A percentile compares a stretch with the other conserved stretches of the same genome.
These are phyloP conservation scores for Tringa solitaria DNA, from an alignment of 2,113 vertebrate genomes.

Conservation along the genomic window DNA sequence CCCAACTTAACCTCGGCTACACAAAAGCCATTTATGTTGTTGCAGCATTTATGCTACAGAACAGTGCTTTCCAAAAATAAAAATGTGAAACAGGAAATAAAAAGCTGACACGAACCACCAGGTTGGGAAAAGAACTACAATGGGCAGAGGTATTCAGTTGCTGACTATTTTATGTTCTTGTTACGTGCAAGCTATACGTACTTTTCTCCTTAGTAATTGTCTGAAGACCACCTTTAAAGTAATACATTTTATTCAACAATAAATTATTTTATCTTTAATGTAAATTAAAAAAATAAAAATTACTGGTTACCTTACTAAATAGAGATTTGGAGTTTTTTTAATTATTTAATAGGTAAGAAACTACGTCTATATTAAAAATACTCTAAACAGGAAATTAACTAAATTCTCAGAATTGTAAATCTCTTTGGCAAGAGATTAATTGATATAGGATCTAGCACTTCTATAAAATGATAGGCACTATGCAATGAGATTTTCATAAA, in stretches of 20 bases:
- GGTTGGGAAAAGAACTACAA: background rate
- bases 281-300: background rate
- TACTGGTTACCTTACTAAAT: background rate
- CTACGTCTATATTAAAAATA: background rate
- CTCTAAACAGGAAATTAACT: background rate
- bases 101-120: background rate
- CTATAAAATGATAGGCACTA: accelerated
- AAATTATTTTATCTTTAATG: background rate
- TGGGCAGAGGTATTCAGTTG: background rate
- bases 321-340: background rate
- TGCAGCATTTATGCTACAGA: background rate
- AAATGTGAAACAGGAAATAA: background rate
- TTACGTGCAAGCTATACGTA: background rate
- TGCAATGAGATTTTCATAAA: background rate
- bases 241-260: background rate
- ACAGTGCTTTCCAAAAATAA: background rate
- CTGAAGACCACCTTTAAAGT: background rate
- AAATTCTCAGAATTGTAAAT: background rate
- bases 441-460: background rate
- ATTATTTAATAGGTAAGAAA: background rate
- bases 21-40: background rate
- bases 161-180: background rate
- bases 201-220: background rate
- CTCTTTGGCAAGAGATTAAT: background rate
- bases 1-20: background rate